These are phyloP conservation scores for Poecile atricapillus DNA, from an alignment of 2,113 vertebrate genomes.

Conservation along the genomic window DNA sequence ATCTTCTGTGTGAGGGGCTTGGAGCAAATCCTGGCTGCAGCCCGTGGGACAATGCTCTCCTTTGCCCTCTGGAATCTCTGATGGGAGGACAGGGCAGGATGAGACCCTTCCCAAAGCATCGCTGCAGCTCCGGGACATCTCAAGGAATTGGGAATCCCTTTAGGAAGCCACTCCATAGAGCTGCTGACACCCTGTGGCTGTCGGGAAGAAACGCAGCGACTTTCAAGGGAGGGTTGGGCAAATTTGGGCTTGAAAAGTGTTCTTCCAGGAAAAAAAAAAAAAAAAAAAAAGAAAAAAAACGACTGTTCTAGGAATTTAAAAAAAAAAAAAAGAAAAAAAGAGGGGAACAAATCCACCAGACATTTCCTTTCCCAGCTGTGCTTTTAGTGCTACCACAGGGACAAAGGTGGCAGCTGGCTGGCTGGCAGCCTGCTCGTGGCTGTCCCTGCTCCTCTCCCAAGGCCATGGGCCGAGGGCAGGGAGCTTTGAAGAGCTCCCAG, in stretches of 20 bases:
- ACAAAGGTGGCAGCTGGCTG: constrained; percentile 19
- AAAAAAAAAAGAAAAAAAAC: no score
- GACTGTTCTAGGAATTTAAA: no score
- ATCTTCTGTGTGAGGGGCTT: not conserved
- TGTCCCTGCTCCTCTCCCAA: not conserved
- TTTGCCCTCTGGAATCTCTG: not conserved
- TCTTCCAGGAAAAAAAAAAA: constrained; percentile 11
- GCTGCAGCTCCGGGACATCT: not conserved
- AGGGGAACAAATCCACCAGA: not conserved
- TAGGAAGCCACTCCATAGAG: constrained; percentile 12
- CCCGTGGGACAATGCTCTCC: not conserved
- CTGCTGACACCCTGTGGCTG: constrained; percentile 67
- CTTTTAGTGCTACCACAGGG: not conserved
- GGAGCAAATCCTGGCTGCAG: not conserved
- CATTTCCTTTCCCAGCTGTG: constrained; percentile 4
- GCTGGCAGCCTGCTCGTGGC: not conserved
- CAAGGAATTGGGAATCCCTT: not conserved
- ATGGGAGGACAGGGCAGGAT: not conserved
- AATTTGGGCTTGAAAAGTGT: not conserved
- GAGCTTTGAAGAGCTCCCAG: not conserved
- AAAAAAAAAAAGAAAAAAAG: accelerated
- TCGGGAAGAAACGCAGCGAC: not conserved
- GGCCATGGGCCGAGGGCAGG: not conserved
- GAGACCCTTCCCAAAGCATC: not conserved
- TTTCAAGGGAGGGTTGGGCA: not conserved